A percentile compares a stretch with the other conserved stretches of the same genome.
These are phyloP conservation scores for Tragelaphus strepsiceros DNA, from an alignment of 2,113 vertebrate species.

Conservation along the genomic window DNA sequence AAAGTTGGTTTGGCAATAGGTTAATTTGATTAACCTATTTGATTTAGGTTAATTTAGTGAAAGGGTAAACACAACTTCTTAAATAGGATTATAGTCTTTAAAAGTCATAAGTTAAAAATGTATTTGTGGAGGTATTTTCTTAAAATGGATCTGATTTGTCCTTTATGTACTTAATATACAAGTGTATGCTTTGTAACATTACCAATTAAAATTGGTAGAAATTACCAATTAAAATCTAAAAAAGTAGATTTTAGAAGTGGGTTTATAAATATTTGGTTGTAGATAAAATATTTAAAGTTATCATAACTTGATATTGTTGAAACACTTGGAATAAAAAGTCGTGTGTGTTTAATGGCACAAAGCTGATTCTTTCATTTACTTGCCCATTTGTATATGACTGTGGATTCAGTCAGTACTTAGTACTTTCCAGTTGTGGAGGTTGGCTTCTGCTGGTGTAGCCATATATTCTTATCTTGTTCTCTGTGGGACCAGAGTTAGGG, in stretches of 20 bases:
- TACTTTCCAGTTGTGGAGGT: not conserved
- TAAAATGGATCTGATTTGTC: not conserved
- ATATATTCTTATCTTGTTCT: not conserved
- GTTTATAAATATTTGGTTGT: not conserved
- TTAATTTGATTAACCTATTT: not conserved
- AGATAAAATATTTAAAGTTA: not conserved
- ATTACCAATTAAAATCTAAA: not conserved
- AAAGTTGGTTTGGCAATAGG: not conserved
- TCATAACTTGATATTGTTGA: not conserved
- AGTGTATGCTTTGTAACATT: not conserved
- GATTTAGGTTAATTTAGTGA: not conserved
- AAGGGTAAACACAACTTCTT: slow-evolving; percentile 17
- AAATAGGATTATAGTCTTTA: not conserved
- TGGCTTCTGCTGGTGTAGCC: not conserved
- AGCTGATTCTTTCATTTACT: slow-evolving; percentile 6
- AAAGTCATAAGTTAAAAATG: not conserved
- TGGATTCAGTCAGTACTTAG: not conserved
- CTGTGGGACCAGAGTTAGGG: not conserved
- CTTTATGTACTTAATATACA: not conserved
- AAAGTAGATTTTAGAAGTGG: slow-evolving; percentile 12
- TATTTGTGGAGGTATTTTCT: not conserved
- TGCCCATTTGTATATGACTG: not conserved
- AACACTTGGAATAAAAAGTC: not conserved
- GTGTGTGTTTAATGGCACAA: not conserved
- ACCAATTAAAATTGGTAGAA: not conserved